Evolutionary conservation across 2,888 invertebrate species (phyloP), one percentile per base, ranked within the genome.

Genomic region (Drosophila ustulata): DNA sequence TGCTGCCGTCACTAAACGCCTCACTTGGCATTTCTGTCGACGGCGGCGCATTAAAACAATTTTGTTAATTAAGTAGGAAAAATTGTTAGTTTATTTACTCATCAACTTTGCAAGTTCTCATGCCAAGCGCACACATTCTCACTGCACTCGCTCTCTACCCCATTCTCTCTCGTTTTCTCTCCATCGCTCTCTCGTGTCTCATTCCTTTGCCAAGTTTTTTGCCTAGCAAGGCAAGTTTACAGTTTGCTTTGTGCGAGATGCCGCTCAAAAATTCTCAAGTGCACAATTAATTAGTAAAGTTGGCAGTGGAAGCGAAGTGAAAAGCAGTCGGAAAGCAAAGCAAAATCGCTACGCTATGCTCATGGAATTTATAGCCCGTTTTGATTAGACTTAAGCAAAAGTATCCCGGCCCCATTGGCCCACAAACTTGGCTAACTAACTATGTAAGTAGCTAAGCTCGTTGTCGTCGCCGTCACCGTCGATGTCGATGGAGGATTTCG

Each of bases 1-100:
- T 77, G 76, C 71, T 82, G 66, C 23, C 71, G 43, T 45, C 62
- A 53, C 76, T 72, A 62, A 63, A 77, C 74, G 82, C 82, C 66
- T 78, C 87, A 76, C 66, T 87, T 84, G 83, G 51, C 81, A 72
- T 63, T 68, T 64, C 49, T 58, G 64, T 47, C 43, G 11, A 43
- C 34, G 53, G 25, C 65, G 66, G 68, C 68, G 86, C 83, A 84
- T 88, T 85, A 88, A 86, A 85, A 85, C 86, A 85, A 85, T 88
- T 85, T 85, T 85, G 84, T 85, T 85, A 85, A 85, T 85, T 85
- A 85, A 85, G 84, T 86, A 85, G 83, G 84, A 86, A 86, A 85
- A 85, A 88, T 86, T 88, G 83, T 88, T 85, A 88, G 84, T 85
- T 88, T 85, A 85, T 85, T 85, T 85, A 83, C 84, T 73, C 83